Percentiles rank a stretch among this genome's conserved stretches.
Evolutionary conservation across 2,113 vertebrate species (phyloP).

Genomic region (Bolborhynchus lineola): DNA sequence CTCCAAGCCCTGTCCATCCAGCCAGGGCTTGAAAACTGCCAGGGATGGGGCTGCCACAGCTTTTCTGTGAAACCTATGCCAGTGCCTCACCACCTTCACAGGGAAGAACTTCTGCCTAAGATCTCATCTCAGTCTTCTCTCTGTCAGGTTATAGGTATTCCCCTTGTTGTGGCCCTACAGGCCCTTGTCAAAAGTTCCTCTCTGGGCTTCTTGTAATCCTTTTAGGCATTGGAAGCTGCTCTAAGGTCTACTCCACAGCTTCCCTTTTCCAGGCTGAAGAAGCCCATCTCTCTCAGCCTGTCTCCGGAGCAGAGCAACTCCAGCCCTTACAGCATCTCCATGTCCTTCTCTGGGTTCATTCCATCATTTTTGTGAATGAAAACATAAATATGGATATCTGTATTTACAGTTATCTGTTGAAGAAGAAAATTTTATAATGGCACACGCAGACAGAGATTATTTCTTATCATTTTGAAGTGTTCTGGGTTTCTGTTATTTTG

Average conservation of each 20-base stretch:
- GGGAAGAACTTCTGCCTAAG: background rate
- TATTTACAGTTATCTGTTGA: background rate
- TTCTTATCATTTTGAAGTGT: background rate
- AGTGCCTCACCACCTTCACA: background rate
- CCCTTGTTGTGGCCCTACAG: too few relatives aligned
- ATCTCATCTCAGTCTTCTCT: background rate
- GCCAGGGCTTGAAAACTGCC: background rate
- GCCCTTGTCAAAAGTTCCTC: background rate
- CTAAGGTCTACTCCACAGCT: background rate
- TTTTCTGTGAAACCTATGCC: background rate
- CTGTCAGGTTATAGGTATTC: background rate
- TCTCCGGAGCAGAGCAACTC: background rate
- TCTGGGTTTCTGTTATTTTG: background rate
- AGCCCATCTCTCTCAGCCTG: background rate
- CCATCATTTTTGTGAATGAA: background rate
- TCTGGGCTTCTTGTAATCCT: background rate
- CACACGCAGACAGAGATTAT: background rate
- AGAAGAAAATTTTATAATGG: background rate
- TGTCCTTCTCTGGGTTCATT: background rate
- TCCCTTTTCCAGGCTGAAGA: background rate
- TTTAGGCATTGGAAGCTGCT: background rate
- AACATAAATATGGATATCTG: background rate
- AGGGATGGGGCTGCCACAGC: background rate
- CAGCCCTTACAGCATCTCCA: background rate
- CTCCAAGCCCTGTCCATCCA: background rate